Conservation (phyloP, 1,140 invertebrate genomes). For the Homarus americanus region DNA sequence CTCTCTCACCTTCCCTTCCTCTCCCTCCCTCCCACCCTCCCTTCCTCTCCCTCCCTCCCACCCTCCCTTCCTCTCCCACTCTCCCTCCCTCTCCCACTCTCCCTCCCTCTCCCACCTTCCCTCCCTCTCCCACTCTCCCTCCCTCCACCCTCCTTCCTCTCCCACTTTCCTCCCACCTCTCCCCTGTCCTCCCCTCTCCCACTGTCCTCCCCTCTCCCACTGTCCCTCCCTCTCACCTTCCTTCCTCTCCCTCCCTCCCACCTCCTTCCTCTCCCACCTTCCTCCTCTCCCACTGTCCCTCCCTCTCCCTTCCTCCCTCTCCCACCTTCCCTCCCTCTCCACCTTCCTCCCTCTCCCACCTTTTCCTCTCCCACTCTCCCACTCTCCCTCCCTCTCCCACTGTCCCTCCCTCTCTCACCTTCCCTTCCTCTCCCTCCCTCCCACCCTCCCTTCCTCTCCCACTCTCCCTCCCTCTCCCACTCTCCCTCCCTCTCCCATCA, state of each 20-base stretch:
- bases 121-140: not conserved
- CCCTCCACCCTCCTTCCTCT: not conserved
- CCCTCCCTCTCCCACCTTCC: not conserved
- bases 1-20: too few species aligned
- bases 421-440: not conserved
- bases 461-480: not conserved
- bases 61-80: not conserved
- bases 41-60: not conserved
- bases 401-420: too few species aligned
- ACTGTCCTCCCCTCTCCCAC: not conserved
- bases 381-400: slow-evolving; percentile 21
- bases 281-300: too few species aligned
- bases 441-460: not conserved
- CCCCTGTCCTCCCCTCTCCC: not conserved
- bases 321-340: too few species aligned
- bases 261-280: too few species aligned
- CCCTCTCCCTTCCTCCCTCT: too few species aligned
- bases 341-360: too few species aligned
- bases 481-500: not conserved
- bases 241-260: too few species aligned
- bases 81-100: not conserved
- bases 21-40: too few species aligned
- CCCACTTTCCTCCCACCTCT: not conserved
- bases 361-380: too few species aligned
- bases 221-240: not conserved